Evolutionary conservation across 2,797 vertebrate genomes (phyloP).

Genomic region (Tympanoctomys barrerae): DNA sequence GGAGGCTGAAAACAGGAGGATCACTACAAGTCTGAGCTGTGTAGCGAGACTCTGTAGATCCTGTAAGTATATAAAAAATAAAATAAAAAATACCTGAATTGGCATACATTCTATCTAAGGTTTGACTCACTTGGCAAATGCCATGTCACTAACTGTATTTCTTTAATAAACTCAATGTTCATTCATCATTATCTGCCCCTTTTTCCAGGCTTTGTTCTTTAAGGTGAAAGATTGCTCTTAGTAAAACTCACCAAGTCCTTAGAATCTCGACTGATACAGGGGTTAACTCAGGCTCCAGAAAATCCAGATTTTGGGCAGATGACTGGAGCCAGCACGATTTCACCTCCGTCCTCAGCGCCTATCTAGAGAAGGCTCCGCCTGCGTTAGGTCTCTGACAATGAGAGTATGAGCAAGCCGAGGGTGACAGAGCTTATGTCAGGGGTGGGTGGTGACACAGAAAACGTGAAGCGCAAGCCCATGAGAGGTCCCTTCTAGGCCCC

Average conservation of each 20-base stretch:
- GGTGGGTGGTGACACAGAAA: not conserved
- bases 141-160: not conserved
- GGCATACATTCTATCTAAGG: not conserved
- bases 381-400: not conserved
- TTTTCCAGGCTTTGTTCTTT: not conserved
- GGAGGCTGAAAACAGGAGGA: too few relatives aligned
- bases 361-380: slow-evolving; percentile 12
- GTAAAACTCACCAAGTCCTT: not conserved
- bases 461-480: not conserved
- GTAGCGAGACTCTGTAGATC: too few relatives aligned
- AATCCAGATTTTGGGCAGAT: not conserved
- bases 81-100: not conserved
- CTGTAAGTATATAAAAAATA: not conserved
- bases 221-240: not conserved
- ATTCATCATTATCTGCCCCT: not conserved
- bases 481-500: not conserved
- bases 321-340: not conserved
- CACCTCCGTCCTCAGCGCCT: slow-evolving; percentile 24
- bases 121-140: not conserved
- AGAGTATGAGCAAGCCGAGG: not conserved
- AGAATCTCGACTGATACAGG: not conserved
- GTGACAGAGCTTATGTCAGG: not conserved
- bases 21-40: too few relatives aligned
- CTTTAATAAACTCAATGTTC: not conserved
- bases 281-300: not conserved